These are phyloP conservation scores for Glaucidium brasilianum DNA, from an alignment of 2,113 vertebrate species.

Conservation along the genomic window DNA sequence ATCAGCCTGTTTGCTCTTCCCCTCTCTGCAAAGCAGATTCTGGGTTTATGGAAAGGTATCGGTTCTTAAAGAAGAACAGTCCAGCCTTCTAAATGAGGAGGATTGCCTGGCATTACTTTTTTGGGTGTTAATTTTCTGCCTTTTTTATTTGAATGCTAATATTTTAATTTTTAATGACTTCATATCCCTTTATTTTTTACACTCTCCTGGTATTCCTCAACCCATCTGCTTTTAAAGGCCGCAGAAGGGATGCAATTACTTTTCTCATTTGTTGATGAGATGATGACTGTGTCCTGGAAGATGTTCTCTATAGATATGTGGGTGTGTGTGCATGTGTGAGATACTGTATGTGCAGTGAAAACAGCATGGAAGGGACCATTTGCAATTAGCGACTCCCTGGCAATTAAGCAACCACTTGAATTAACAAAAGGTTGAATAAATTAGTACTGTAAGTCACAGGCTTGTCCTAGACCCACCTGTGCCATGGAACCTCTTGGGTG, in stretches of 20 bases:
- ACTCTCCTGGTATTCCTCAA: neutral
- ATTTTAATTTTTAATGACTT: neutral
- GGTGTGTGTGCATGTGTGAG: neutral
- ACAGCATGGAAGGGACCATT: neutral
- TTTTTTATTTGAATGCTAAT: neutral
- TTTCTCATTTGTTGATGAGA: neutral
- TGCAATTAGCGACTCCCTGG: neutral
- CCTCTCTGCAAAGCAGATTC: constrained; percentile 8
- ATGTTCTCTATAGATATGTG: neutral
- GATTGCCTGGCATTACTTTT: neutral
- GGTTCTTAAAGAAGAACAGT: neutral
- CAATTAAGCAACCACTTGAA: neutral
- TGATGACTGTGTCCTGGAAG: constrained; percentile 8
- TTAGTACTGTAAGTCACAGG: neutral
- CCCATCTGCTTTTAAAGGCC: neutral
- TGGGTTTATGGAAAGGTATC: neutral
- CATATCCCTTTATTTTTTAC: neutral
- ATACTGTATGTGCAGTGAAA: neutral
- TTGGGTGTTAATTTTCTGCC: neutral
- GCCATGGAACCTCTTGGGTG: neutral
- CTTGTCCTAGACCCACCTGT: neutral
- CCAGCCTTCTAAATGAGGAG: neutral
- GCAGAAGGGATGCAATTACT: constrained; percentile 9
- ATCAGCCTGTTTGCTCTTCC: neutral
- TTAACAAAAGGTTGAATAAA: neutral